Base-by-base conservation (phyloP, 1,140 invertebrate species). In the Phymastichus coffea region DNA sequence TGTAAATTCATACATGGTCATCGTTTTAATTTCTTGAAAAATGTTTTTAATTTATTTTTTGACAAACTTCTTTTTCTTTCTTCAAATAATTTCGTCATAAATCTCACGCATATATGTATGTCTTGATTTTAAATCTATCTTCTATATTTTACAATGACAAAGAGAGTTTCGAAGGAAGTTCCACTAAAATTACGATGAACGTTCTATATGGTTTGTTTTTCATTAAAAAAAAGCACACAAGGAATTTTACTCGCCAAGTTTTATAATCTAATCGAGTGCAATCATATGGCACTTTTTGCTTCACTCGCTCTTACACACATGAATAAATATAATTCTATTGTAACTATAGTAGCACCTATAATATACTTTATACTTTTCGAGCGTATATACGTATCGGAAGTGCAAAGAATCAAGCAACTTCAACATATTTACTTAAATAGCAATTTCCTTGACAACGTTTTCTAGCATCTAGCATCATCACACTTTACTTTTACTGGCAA, bases 1-100 rank as follows among this genome's bases (percentile, higher is more conserved):
- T 71, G 66, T 70, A 71, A 71, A 71, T 70, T 65, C 60, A 69
- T 66, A 63, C 57, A 38, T 65, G 67, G 59, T 69, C 52, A 54
- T 55, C 60, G 9, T 47, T 44, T 59, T 35, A 10, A 41, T 54
- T 54, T 54, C 15, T 43, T 43, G 17, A 40, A 44, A 49, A 43
- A 51, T 43, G 28, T 17, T 33, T 33, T 70, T 65, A 54, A 63
- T 59, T 61, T 59, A 49, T 58, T 19, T 67, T 59, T 59, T 61
- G 46, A 53, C 44, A 57, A 55, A 49, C 40, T 49, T 47, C 30
- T 44, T 8, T 40, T 59, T 59, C 57, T 46, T 25, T 48, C 0
- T 57, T 41, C 46, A 15, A 15, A 6, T 41, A 53, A 25, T 44
- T 12, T 55, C n/a, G 1, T 22, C n/a, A n/a, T n/a, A n/a, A n/a